Evolutionary conservation across 2,113 vertebrate species (phyloP).

Genomic region (Clinocottus analis): DNA sequence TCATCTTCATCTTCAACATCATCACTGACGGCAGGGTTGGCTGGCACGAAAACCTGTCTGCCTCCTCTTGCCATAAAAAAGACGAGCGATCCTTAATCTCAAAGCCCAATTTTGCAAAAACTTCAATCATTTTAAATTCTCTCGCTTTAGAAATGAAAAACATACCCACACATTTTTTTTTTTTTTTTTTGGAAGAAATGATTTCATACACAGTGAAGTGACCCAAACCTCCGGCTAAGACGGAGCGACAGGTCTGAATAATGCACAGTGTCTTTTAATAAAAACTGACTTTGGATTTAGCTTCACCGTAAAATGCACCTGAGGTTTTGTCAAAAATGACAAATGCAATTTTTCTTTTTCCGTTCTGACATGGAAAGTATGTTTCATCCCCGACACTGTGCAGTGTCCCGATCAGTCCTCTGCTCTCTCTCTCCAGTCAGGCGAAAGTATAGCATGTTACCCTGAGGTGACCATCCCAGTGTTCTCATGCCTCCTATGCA

Average conservation of each 20-base stretch:
- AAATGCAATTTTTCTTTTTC: constrained; percentile 22
- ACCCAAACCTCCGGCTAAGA: constrained; percentile 16
- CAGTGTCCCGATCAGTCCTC: constrained; percentile 5
- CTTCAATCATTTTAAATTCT: constrained; percentile 21
- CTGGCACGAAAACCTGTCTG: too few species aligned
- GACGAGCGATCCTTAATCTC: not conserved
- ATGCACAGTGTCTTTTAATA: constrained; percentile 3
- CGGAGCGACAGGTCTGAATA: constrained; percentile 15
- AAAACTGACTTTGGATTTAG: constrained; percentile 21
- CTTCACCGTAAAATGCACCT: constrained; percentile 18
- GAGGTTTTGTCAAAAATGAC: constrained; percentile 23
- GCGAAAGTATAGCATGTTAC: constrained; percentile 60
- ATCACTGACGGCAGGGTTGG: too few species aligned
- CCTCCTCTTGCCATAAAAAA: too few species aligned
- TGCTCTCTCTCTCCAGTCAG: constrained; percentile 31
- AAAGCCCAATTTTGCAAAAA: not conserved
- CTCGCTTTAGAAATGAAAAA: not conserved
- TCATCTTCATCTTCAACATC: too few species aligned
- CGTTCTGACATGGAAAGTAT: not conserved
- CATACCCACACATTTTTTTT: not conserved
- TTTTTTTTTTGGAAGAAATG: too few species aligned
- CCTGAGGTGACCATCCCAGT: constrained; percentile 69
- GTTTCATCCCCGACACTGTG: constrained; percentile 18
- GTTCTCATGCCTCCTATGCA: constrained; percentile 45
- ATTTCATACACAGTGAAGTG: constrained; percentile 1